Evolutionary conservation across 92 coral and sea anemone species (phyloP), one percentile per base, ranked within the genome.

Genomic region (Phenganax stokvisi): DNA sequence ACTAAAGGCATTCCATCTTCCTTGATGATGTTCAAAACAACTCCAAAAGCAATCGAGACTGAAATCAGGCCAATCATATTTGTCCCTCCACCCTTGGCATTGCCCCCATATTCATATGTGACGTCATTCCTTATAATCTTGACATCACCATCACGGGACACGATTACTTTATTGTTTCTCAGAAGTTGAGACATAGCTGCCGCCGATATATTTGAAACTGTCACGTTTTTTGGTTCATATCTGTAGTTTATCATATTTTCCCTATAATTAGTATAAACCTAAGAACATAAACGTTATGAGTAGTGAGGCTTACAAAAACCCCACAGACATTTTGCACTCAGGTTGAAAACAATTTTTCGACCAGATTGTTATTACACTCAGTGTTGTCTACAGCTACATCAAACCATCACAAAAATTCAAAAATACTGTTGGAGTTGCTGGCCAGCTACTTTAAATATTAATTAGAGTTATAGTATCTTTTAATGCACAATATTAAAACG

Each of bases 1-100:
- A 77, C 81, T 37, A 77, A 62, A 10, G 81, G 81, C 13, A 12
- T 7, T 20, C 81, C 81, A 57, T 77, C 72, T 31, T 77, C 72
- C 12, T 77, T 77, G 9, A 77, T 77, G 57, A 62, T 59, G 51
- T 77, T 77, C 70, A 77, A 52, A 77, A 77, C 71, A 44, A 77
- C 65, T 16, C 81, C 81, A 61, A 77, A 77, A 5, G 81, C 81
- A 51, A 77, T 61, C 3, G 81, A 77, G 17, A 77, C 30, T 37
- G 58, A 55, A 59, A 77, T 77, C 15, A 77, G 51, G 10, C 81
- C 81, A 62, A 77, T 62, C 81, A 77, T 77, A 30, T 77, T 77
- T 0, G 71, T 59, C 15, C 81, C 81, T 29, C 81, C 81, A 12
- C 81, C 81, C 13, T 59, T 77, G 4, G 81, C 52, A 27, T 47